A percentile compares a stretch with the other conserved stretches of the same genome.
Evolutionary conservation across 2,113 vertebrate species (phyloP).

Genomic region (Rhombomys opimus): DNA sequence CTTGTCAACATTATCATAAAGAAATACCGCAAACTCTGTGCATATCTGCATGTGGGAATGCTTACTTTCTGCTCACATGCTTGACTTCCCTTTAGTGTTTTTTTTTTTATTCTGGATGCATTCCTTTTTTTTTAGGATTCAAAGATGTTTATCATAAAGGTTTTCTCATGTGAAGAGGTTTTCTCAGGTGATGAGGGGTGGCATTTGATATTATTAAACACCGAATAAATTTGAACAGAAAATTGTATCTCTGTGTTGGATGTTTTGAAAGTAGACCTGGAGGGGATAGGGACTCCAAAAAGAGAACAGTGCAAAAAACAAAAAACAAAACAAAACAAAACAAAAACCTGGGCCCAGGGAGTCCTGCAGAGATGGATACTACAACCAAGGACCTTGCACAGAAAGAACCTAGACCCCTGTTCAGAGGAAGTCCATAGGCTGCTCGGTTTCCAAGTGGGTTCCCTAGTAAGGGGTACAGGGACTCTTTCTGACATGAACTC

Average conservation of each 20-base stretch:
- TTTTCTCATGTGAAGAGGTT: background rate
- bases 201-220: background rate
- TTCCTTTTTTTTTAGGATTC: background rate
- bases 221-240: background rate
- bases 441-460: too few relatives aligned
- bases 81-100: background rate
- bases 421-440: too few relatives aligned
- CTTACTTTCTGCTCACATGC: background rate
- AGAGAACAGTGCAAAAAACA: too few relatives aligned
- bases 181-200: accelerated
- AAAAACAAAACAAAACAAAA: too few relatives aligned
- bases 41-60: background rate
- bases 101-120: background rate
- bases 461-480: too few relatives aligned
- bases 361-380: too few relatives aligned
- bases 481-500: too few relatives aligned
- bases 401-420: too few relatives aligned
- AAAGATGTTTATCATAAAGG: background rate
- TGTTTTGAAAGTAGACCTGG: too few relatives aligned
- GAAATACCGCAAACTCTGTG: constrained; percentile 11
- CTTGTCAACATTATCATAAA: constrained; percentile 60
- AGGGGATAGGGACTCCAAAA: too few relatives aligned
- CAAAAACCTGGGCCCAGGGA: too few relatives aligned
- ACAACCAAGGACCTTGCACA: too few relatives aligned
- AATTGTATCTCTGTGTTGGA: background rate